Evolutionary conservation across 2,113 vertebrate species (phyloP), one percentile per base, ranked within the genome.

Genomic region (Fulmarus glacialis): DNA sequence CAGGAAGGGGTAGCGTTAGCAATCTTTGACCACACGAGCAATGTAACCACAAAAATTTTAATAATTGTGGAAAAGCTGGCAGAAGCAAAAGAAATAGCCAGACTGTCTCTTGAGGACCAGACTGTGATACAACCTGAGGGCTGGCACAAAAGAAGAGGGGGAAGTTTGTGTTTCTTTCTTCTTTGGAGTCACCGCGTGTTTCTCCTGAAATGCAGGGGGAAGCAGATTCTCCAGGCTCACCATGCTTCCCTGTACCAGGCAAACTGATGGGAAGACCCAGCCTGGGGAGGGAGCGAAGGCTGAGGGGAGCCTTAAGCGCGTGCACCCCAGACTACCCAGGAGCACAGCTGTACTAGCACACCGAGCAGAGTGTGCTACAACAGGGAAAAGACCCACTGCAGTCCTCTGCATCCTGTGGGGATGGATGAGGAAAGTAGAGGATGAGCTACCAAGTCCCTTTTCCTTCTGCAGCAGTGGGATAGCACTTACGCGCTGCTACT

Each of bases 51-150:
- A 45, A 58, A 71, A 82, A 92, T 48, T 50, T n/a, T 30, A 80
- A 17, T 64, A 96, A 92, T 36, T 84, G 66, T 72, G 70, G 67
- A 53, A 74, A 64, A 94, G 38, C 92, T 72, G 85, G 50, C 81
- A 94, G 91, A 97, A 58, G 86, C 45, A 43, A 86, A 85, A 96
- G 58, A 93, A 92, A 74, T n/a, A 83, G n/a, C 52, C 81, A 81
- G 36, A 58, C 55, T 45, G 66, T 48, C 58, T 82, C 70, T 23
- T 90, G 66, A 94, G 32, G 47, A 89, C 27, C 32, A 22, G 70
- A 22, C 14, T 82, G 30, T 5, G 20, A 72, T n/a, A 52, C 32
- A 73, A 64, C 48, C 62, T 47, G 52, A 63, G 40, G 60, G 64
- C 56, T 71, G 66, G 32, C 21, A 68, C 62, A 42, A 62, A 45